Percentiles rank a stretch among this genome's conserved stretches.
phyloP scores from a whole-genome alignment of 1,140 invertebrate species.

The Littorina saxatilis region DNA sequence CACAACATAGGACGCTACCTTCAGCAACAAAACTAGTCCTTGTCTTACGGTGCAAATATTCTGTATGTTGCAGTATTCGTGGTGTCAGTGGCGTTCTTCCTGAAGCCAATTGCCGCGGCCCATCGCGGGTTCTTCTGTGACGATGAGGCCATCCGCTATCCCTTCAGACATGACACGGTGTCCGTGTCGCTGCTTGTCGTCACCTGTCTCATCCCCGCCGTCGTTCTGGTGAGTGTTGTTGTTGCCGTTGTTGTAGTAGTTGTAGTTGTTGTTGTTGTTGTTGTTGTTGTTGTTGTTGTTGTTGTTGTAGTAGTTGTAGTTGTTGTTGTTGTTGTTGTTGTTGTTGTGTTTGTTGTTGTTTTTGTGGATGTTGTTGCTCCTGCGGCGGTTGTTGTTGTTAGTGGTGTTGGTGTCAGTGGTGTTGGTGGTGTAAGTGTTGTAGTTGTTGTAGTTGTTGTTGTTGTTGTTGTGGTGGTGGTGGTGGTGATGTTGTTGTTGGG shows the following conservation, averaged over 20 bases:
- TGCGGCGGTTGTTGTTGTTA: background rate
- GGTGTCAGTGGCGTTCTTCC: background rate
- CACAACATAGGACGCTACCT: no score
- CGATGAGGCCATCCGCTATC: slow-evolving; percentile 22
- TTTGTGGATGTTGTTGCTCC: background rate
- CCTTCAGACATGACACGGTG: background rate
- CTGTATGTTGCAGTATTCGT: background rate
- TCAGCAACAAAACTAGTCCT: no score
- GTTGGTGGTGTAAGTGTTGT: background rate
- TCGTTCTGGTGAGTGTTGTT: background rate
- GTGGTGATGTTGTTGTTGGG: no score
- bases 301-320: background rate
- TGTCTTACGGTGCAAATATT: no score
- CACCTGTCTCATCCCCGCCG: background rate
- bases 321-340: background rate
- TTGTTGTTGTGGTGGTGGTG: no score
- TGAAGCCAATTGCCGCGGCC: background rate
- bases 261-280: no score
- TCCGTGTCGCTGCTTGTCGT: background rate
- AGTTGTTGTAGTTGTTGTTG: no score
- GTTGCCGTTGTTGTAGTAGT: background rate
- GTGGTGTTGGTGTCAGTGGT: no score
- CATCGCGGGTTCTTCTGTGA: slow-evolving; percentile 20
- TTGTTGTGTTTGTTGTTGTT: no score
- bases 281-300: background rate